Conservation (phyloP, 2,113 vertebrate genomes). For the Alces alces region DNA sequence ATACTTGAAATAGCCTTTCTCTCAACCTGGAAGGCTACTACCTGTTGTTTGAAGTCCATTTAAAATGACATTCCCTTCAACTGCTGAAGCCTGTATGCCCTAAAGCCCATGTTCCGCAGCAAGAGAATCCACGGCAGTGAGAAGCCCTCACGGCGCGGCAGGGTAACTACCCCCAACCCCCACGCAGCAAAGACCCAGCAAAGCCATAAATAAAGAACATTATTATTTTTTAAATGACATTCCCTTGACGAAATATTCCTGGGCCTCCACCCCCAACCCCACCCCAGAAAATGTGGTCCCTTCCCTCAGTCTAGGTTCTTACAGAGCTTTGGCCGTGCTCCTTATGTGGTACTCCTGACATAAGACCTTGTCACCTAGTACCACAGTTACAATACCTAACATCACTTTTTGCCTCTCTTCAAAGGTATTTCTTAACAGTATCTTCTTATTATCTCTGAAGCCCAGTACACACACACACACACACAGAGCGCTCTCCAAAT, state of each 20-base stretch:
- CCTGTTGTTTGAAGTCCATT: neutral
- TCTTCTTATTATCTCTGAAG: neutral
- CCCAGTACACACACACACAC: neutral
- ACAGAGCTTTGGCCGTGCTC: neutral
- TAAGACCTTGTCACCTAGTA: neutral
- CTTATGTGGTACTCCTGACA: neutral
- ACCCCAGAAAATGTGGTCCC: neutral
- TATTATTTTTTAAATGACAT: neutral
- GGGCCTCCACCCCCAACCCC: neutral
- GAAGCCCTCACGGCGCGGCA: neutral
- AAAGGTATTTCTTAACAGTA: neutral
- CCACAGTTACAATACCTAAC: neutral
- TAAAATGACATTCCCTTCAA: neutral
- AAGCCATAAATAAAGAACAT: neutral
- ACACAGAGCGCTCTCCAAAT: neutral
- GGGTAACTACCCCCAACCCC: neutral
- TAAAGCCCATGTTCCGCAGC: neutral
- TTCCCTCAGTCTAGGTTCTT: neutral
- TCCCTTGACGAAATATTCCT: neutral
- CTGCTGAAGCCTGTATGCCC: neutral
- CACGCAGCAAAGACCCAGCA: neutral
- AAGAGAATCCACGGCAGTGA: neutral
- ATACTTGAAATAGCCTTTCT: neutral
- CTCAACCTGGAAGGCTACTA: neutral
- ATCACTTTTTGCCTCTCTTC: neutral